Evolutionary conservation across 1,140 invertebrate species (phyloP).

Genomic region (Apis cerana): DNA sequence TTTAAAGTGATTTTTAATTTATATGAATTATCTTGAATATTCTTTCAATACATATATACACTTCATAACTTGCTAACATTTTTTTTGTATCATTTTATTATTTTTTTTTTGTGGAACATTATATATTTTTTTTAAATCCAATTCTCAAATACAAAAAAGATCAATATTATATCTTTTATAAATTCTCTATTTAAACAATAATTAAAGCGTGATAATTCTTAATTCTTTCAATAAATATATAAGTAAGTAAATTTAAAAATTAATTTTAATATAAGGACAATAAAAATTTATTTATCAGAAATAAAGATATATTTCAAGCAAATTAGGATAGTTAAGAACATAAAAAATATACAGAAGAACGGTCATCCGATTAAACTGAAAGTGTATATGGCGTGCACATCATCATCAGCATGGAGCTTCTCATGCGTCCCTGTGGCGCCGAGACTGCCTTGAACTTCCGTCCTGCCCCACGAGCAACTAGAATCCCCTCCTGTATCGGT

Average conservation of each 20-base stretch:
- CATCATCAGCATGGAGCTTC: conserved; percentile 60
- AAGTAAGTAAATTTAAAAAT: neutral
- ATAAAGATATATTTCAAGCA: neutral
- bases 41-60: neutral
- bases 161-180: neutral
- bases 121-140: neutral
- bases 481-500: neutral
- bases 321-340: neutral
- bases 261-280: neutral
- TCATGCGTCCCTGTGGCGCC: conserved; percentile 22
- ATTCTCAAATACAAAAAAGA: neutral
- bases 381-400: conserved; percentile 35
- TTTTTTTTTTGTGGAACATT: neutral
- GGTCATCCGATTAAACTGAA: conserved; percentile 48
- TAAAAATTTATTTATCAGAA: neutral
- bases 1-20: neutral
- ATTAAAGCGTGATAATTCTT: neutral
- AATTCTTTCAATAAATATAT: too few relatives aligned
- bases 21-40: neutral
- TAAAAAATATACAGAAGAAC: conserved; percentile 8
- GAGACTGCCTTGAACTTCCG: conserved; percentile 20
- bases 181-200: too few relatives aligned
- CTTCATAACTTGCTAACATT: neutral
- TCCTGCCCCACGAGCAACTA: conserved; percentile 16
- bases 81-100: neutral